These are phyloP conservation scores for Rhingia campestris DNA, from an alignment of 2,888 invertebrate genomes.

Conservation along the genomic window DNA sequence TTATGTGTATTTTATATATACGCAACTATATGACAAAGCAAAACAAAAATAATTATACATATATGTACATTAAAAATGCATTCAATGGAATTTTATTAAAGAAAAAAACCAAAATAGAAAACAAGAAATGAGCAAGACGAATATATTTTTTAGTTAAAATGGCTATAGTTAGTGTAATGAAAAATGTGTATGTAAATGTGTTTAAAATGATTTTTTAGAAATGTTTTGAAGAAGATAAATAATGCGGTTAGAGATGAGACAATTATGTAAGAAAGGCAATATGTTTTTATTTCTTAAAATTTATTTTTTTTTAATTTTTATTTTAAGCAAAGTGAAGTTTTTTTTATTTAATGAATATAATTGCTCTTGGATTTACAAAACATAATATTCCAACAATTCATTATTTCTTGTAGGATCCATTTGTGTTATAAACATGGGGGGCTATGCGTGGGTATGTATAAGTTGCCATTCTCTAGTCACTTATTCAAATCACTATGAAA, in stretches of 20 bases:
- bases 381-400: not conserved
- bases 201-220: constrained; percentile 7
- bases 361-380: not conserved
- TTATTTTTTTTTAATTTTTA: not conserved
- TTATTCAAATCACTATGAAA: too few relatives aligned
- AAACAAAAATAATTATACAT: not conserved
- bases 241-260: not conserved
- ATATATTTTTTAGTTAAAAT: constrained; percentile 28
- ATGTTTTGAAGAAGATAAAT: not conserved
- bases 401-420: too few relatives aligned
- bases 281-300: constrained; percentile 4
- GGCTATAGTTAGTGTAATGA: not conserved
- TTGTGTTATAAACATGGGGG: too few relatives aligned
- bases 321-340: constrained; percentile 7
- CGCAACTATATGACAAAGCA: constrained; percentile 7
- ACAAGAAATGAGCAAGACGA: not conserved
- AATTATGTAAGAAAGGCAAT: constrained; percentile 23
- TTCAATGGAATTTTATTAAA: constrained; percentile 1
- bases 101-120: not conserved
- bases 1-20: constrained; percentile 45
- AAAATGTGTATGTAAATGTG: constrained; percentile 13
- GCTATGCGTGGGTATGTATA: too few relatives aligned
- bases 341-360: not conserved
- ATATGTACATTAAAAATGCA: not conserved
- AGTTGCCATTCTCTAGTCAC: too few relatives aligned